Conservation (phyloP, 2,888 invertebrate genomes). For the Bhutanitis thaidina region DNA sequence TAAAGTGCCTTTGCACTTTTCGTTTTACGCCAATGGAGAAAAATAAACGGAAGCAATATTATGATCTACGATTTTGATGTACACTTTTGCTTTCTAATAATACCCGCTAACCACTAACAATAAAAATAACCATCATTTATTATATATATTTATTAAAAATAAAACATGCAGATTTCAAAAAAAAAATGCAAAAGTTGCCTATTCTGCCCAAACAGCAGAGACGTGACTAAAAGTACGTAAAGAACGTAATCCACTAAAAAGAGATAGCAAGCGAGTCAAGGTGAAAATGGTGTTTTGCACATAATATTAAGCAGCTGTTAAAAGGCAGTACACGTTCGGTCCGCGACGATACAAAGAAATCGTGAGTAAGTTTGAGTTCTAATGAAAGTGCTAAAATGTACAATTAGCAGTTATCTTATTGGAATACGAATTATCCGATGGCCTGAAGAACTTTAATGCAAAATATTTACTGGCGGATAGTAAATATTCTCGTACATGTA, state of each 20-base stretch:
- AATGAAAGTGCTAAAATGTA: slow-evolving; percentile 38
- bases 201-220: background rate
- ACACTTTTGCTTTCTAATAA: too few species aligned
- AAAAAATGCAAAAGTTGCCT: slow-evolving; percentile 1
- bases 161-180: background rate
- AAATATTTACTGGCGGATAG: background rate
- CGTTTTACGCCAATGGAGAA: slow-evolving; percentile 1
- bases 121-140: background rate
- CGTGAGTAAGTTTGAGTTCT: slow-evolving; percentile 43
- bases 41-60: background rate
- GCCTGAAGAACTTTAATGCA: background rate
- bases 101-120: background rate
- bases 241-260: slow-evolving; percentile 17
- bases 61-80: background rate
- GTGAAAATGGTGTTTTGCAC: slow-evolving; percentile 33
- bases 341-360: slow-evolving; percentile 39
- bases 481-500: too few species aligned
- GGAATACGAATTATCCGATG: background rate
- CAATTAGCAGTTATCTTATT: slow-evolving; percentile 18
- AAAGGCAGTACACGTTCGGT: slow-evolving; percentile 41
- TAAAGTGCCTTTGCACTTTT: background rate
- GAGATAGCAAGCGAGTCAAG: slow-evolving; percentile 30
- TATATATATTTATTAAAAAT: too few species aligned
- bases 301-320: slow-evolving; percentile 29
- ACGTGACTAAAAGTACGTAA: slow-evolving; percentile 20